phyloP scores from a whole-genome alignment of 2,113 vertebrate genomes.

The Pseudois nayaur region DNA sequence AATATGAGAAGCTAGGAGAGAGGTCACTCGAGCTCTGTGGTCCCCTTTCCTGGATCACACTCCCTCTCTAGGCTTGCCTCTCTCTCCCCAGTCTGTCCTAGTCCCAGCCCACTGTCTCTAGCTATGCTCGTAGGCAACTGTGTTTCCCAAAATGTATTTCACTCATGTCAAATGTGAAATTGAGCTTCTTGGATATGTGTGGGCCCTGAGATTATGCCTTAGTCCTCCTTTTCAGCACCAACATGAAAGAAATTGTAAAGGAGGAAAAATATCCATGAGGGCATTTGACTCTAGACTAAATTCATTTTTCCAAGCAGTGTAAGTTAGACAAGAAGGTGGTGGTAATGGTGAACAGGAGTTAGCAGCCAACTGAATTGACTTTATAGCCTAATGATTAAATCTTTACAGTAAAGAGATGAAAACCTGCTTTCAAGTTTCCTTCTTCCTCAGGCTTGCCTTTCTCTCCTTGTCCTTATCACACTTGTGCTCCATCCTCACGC shows the following conservation, averaged over 20 bases:
- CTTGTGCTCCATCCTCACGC: background rate
- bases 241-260: background rate
- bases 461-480: background rate
- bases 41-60: background rate
- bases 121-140: background rate
- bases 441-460: background rate
- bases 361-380: background rate
- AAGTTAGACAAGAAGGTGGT: background rate
- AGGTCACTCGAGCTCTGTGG: background rate
- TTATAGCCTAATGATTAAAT: background rate
- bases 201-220: background rate
- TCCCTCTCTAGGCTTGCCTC: background rate
- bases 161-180: background rate
- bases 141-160: background rate
- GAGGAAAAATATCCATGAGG: background rate
- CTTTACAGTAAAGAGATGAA: background rate
- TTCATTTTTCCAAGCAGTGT: background rate
- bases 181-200: background rate
- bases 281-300: background rate
- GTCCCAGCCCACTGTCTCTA: background rate
- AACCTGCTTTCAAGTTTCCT: background rate
- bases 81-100: background rate
- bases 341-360: background rate
- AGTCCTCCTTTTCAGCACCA: background rate
- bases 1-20: background rate